Conservation (phyloP, 2,888 invertebrate genomes). For the Lagria hirta region DNA sequence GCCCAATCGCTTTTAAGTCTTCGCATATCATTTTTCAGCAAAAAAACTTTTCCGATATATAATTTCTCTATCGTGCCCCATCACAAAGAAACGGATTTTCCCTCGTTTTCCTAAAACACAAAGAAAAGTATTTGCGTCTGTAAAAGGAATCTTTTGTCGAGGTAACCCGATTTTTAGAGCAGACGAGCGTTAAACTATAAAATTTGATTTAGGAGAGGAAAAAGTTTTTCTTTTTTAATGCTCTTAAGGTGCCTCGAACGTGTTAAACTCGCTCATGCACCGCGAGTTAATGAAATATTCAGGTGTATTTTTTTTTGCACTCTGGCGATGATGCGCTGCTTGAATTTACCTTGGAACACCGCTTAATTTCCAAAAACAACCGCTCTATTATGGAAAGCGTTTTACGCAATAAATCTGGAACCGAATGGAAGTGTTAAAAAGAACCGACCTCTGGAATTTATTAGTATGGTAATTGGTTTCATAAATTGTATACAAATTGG, state of each 20-base stretch:
- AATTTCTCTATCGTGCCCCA: no score
- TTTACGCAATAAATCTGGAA: conserved; percentile 12
- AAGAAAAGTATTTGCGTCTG: conserved; percentile 5
- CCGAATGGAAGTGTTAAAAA: conserved; percentile 14
- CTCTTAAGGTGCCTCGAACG: conserved; percentile 8
- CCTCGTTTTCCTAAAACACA: background rate
- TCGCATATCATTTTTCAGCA: no score
- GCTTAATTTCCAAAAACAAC: conserved; percentile 9
- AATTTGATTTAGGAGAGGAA: conserved; percentile 5
- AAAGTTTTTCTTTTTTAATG: conserved; percentile 8
- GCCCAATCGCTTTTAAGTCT: no score
- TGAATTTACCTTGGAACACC: conserved; percentile 5
- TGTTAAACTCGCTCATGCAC: conserved; percentile 8
- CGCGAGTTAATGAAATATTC: no score
- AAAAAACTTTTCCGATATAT: no score
- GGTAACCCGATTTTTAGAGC: background rate
- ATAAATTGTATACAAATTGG: conserved; percentile 9
- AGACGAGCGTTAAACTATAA: conserved; percentile 7
- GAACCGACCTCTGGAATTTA: conserved; percentile 10
- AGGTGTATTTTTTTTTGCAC: no score
- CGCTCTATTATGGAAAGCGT: conserved; percentile 10
- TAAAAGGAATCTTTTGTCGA: conserved; percentile 10
- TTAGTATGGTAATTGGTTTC: conserved; percentile 14
- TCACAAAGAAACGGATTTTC: no score
- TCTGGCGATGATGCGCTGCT: no score